Conservation (phyloP, 1,140 invertebrate genomes). For the Telenomus remus region DNA sequence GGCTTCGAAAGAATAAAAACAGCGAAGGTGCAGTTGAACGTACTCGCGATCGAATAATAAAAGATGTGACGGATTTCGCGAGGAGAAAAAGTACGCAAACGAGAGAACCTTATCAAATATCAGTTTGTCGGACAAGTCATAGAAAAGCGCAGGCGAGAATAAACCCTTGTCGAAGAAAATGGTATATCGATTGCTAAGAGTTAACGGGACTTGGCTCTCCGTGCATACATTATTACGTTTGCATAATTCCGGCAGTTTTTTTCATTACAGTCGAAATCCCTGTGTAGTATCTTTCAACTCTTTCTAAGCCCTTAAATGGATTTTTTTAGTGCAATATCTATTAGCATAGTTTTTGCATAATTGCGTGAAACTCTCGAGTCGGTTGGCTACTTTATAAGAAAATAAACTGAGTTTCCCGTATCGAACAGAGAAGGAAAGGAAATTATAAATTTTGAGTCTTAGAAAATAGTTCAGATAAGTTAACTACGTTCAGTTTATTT, state of each 20-base stretch:
- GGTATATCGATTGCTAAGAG: constrained; percentile 61
- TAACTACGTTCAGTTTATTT: too few relatives aligned
- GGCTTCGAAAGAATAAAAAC: not conserved
- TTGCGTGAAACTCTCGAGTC: constrained; percentile 61
- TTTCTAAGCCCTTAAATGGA: constrained; percentile 63
- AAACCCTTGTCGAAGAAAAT: constrained; percentile 7
- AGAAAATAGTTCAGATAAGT: too few relatives aligned
- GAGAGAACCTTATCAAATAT: constrained; percentile 35
- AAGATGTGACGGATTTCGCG: not conserved
- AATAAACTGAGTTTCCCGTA: constrained; percentile 60
- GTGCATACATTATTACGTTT: constrained; percentile 67
- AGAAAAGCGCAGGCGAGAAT: constrained; percentile 28
- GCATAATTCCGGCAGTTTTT: constrained; percentile 67
- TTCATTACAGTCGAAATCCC: constrained; percentile 61
- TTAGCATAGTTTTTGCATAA: constrained; percentile 74
- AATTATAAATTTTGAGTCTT: constrained; percentile 27
- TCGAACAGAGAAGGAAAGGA: constrained; percentile 10
- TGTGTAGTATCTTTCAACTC: constrained; percentile 33
- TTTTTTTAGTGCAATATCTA: constrained; percentile 72
- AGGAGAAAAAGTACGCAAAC: constrained; percentile 19
- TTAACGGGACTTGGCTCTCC: constrained; percentile 50
- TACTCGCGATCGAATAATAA: constrained; percentile 7
- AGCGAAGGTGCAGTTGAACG: not conserved
- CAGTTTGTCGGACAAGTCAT: constrained; percentile 25
- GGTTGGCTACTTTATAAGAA: constrained; percentile 63